Percentiles rank a stretch among this genome's conserved stretches.
Evolutionary conservation across 1,140 invertebrate species (phyloP).

Genomic region (Apis cerana): DNA sequence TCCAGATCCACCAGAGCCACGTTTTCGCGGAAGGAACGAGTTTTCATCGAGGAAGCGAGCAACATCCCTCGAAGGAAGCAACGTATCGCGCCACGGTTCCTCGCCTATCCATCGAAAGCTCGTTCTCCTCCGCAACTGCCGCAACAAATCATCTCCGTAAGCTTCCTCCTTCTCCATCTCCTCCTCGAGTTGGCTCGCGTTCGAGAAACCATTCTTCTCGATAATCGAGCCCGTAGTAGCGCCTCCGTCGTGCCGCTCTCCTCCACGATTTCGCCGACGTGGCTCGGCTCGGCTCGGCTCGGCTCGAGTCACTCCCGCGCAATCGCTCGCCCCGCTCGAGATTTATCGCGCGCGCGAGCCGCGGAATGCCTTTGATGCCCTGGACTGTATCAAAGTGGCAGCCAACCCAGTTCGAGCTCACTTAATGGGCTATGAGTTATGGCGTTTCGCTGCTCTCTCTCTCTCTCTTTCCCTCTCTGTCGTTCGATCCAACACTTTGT

Average conservation of each 20-base stretch:
- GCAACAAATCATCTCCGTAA: slow-evolving; percentile 52
- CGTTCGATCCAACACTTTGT: neutral
- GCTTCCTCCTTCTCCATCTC: slow-evolving; percentile 1
- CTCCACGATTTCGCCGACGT: slow-evolving; percentile 60
- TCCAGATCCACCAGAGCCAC: neutral
- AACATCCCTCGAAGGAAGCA: too few species aligned
- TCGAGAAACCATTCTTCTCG: slow-evolving; percentile 61
- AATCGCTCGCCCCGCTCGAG: slow-evolving; percentile 59
- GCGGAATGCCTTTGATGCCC: slow-evolving; percentile 78
- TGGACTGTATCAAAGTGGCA: slow-evolving; percentile 76
- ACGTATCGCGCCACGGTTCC: neutral
- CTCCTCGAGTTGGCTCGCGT: slow-evolving; percentile 21
- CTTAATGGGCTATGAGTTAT: slow-evolving; percentile 80
- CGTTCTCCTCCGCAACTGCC: too few species aligned
- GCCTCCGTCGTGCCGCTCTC: slow-evolving; percentile 33
- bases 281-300: slow-evolving; percentile 40
- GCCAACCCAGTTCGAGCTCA: slow-evolving; percentile 69
- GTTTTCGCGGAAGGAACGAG: slow-evolving; percentile 16
- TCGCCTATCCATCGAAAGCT: neutral
- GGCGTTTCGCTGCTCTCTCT: slow-evolving; percentile 45
- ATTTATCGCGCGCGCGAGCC: slow-evolving; percentile 65
- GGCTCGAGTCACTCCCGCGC: slow-evolving; percentile 36
- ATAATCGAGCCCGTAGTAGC: slow-evolving; percentile 53
- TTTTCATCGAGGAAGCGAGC: slow-evolving; percentile 23
- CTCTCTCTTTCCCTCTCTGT: slow-evolving; percentile 5